phyloP scores from a whole-genome alignment of 2,888 invertebrate species.

The Geotrupes spiniger region DNA sequence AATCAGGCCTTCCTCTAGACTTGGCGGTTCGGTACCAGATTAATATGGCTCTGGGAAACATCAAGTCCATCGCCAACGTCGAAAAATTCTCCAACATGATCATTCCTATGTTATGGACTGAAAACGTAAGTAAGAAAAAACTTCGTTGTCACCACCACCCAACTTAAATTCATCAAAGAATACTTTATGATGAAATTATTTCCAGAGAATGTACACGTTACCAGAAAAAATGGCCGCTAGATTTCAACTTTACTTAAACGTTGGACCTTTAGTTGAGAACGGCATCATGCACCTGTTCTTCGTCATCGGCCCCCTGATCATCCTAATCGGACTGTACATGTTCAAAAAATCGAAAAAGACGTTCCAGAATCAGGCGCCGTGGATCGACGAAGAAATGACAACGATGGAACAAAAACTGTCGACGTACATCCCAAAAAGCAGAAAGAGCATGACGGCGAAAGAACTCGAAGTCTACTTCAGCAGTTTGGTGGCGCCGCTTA shows the following conservation, averaged over 20 bases:
- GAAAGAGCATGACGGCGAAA: constrained; percentile 36
- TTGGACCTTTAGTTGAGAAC: constrained; percentile 63
- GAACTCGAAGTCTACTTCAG: constrained; percentile 44
- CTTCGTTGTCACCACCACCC: too few species aligned
- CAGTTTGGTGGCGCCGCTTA: constrained; percentile 30
- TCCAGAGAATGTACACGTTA: constrained; percentile 68
- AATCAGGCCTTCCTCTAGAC: constrained; percentile 75
- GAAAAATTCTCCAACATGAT: constrained; percentile 68
- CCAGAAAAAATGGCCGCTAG: constrained; percentile 61
- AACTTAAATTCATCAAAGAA: too few species aligned
- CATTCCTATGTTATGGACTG: constrained; percentile 83
- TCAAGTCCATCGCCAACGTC: constrained; percentile 64
- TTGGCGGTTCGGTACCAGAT: constrained; percentile 82
- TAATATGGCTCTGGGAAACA: constrained; percentile 76
- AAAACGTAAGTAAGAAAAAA: constrained; percentile 88
- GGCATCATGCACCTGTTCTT: constrained; percentile 56
- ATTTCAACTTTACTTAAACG: constrained; percentile 71
- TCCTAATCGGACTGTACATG: constrained; percentile 53
- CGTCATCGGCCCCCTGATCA: constrained; percentile 52
- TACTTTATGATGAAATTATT: too few species aligned
- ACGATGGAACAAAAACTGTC: constrained; percentile 40
- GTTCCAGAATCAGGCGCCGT: constrained; percentile 25
- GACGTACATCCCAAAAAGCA: constrained; percentile 39
- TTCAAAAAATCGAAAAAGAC: constrained; percentile 26
- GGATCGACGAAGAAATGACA: constrained; percentile 43